Conservation (phyloP, 2,888 invertebrate genomes). For the Boloria selene region DNA sequence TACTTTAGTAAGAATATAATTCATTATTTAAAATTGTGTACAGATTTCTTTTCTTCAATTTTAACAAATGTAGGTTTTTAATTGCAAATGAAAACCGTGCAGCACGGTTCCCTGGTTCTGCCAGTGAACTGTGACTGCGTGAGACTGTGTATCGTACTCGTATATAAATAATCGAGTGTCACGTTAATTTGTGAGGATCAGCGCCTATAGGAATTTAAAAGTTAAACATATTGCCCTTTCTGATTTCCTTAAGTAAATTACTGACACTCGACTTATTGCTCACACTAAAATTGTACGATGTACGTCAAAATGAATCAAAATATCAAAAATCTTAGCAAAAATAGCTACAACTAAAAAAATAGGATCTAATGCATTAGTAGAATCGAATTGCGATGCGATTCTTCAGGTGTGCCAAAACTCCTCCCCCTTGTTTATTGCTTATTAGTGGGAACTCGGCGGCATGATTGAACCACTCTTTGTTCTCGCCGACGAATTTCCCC, state of each 20-base stretch:
- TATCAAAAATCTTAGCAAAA: no score
- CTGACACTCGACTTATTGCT: no score
- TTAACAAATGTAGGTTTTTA: slow-evolving; percentile 61
- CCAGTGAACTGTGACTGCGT: slow-evolving; percentile 41
- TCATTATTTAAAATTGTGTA: not conserved
- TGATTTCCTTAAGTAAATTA: no score
- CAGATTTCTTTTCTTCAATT: slow-evolving; percentile 5
- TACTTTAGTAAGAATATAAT: no score
- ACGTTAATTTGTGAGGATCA: slow-evolving; percentile 16
- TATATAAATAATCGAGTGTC: slow-evolving; percentile 31
- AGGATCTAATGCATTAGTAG: slow-evolving; percentile 19
- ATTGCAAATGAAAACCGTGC: slow-evolving; percentile 56
- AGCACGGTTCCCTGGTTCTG: slow-evolving; percentile 50
- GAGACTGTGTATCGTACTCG: slow-evolving; percentile 34
- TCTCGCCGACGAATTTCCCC: slow-evolving; percentile 64
- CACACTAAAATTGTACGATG: no score
- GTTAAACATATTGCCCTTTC: no score
- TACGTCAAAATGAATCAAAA: no score
- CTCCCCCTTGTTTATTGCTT: slow-evolving; percentile 83
- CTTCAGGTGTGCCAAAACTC: slow-evolving; percentile 76
- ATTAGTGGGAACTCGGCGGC: slow-evolving; percentile 78
- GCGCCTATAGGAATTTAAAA: not conserved
- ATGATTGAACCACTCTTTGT: slow-evolving; percentile 79
- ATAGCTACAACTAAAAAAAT: not conserved
- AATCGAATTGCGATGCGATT: slow-evolving; percentile 68